Base-by-base conservation (phyloP, 2,113 vertebrate genomes). In the Centropus bengalensis region DNA sequence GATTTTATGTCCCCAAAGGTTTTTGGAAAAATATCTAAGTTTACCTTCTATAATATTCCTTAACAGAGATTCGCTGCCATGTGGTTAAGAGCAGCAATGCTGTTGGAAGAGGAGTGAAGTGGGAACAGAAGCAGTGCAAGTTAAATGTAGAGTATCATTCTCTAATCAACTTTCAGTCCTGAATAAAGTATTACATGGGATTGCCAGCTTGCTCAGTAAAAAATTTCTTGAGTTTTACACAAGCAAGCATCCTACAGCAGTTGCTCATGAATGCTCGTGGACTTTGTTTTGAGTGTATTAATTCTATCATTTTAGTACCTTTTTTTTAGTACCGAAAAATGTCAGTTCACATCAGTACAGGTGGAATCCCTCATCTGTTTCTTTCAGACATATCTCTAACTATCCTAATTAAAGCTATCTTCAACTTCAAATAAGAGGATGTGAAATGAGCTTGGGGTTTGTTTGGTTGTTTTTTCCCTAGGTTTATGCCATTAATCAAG, bases 191-290 rank as follows among this genome's bases (percentile, higher is more conserved):
- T 66, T 10, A 66, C 3, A 0, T 9, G 7, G 4, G 24, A 56
- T 42, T 81, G 6, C 4, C 33, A 71, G 8, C 10, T 75, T 73
- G 22, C 32, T 68, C n/a, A 54, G 9, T 59, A 27, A 82, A 75
- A 67, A 23, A 2, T 55, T 52, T 76, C 9, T 60, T 76, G 18
- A 3, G 0, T 75, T 71, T 73, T 52, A 58, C 1, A 1, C n/a
- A 77, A 51, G 6, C 14, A 87, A 86, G 3, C 1, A 79, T 28
- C 2, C 0, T 0, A 18, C 15, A 20, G 10, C 7, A 8, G 64
- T 69, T 83, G 70, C 36, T 67, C 58, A 10, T 55, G 33, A 88
- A 83, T 22, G 7, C 1, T 64, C 76, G 12, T 63, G 5, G 12
- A 36, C 17, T 71, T 77, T 44, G 8, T 75, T 40, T 60, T 4